These are phyloP conservation scores for Engystomops pustulosus DNA, from an alignment of 2,113 vertebrate genomes.

Conservation along the genomic window DNA sequence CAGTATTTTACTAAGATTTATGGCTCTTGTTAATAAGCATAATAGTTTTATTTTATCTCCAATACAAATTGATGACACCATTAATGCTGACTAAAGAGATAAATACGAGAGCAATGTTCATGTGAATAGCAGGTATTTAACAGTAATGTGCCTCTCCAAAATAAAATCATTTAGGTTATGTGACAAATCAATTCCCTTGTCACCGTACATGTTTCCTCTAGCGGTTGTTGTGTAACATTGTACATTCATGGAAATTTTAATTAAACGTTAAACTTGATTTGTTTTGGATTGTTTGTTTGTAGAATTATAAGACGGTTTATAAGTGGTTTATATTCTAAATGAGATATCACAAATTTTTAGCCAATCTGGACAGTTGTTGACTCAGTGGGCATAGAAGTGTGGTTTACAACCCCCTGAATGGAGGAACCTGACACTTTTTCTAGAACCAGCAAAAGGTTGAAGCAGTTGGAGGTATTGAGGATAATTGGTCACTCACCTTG, in stretches of 20 bases:
- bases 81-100: slow-evolving; percentile 26
- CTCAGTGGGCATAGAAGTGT: too few species aligned
- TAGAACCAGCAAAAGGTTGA: too few species aligned
- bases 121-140: neutral
- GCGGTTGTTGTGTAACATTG: neutral
- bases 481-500: too few species aligned
- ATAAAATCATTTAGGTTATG: neutral
- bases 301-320: too few species aligned
- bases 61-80: slow-evolving; percentile 29
- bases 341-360: too few species aligned
- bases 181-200: slow-evolving; percentile 21
- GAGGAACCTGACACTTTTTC: too few species aligned
- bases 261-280: neutral
- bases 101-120: slow-evolving; percentile 13
- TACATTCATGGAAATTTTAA: neutral
- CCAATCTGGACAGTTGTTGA: too few species aligned
- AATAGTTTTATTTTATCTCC: slow-evolving; percentile 45
- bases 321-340: too few species aligned
- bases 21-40: slow-evolving; percentile 22
- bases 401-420: too few species aligned
- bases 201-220: neutral
- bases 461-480: too few species aligned
- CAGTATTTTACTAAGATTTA: slow-evolving; percentile 44
- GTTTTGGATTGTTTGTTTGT: too few species aligned
- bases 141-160: neutral